Percentiles rank a stretch among this genome's conserved stretches.
These are phyloP conservation scores for Achlya flavicornis DNA, from an alignment of 2,888 invertebrate species.

Conservation along the genomic window DNA sequence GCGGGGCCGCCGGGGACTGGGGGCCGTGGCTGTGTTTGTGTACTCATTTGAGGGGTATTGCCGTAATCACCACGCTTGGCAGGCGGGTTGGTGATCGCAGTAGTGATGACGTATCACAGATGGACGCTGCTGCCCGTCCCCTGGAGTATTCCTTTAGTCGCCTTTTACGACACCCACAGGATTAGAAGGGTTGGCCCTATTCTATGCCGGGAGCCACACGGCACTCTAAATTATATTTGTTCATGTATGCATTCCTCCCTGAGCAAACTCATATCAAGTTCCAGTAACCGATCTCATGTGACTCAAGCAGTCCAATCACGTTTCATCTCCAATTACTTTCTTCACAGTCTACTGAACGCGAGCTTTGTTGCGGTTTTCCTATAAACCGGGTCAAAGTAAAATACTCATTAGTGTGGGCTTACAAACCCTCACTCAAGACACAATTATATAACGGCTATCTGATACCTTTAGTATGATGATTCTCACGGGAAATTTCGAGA, in stretches of 20 bases:
- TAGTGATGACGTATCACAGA: too few relatives aligned
- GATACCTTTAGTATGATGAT: not conserved
- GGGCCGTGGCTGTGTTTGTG: too few relatives aligned
- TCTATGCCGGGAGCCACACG: too few relatives aligned
- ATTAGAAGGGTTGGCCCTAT: too few relatives aligned
- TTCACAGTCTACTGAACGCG: constrained; percentile 46
- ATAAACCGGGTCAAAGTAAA: constrained; percentile 29
- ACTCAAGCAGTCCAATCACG: constrained; percentile 50
- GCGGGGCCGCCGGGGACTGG: too few relatives aligned
- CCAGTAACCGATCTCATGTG: constrained; percentile 26
- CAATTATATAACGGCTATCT: not conserved
- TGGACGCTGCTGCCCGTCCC: too few relatives aligned
- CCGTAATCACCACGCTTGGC: too few relatives aligned
- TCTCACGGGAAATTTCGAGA: not conserved
- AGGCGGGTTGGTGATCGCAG: too few relatives aligned
- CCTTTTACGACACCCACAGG: too few relatives aligned
- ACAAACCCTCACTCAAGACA: not conserved
- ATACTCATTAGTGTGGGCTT: constrained; percentile 32
- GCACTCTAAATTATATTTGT: too few relatives aligned
- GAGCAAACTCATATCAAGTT: constrained; percentile 25
- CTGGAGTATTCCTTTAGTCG: too few relatives aligned
- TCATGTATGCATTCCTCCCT: not conserved
- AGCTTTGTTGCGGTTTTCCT: constrained; percentile 47
- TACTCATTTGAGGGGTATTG: too few relatives aligned
- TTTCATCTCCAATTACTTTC: constrained; percentile 62